Conservation (phyloP, 2,113 vertebrate species). For the Nyctibius bracteatus region DNA sequence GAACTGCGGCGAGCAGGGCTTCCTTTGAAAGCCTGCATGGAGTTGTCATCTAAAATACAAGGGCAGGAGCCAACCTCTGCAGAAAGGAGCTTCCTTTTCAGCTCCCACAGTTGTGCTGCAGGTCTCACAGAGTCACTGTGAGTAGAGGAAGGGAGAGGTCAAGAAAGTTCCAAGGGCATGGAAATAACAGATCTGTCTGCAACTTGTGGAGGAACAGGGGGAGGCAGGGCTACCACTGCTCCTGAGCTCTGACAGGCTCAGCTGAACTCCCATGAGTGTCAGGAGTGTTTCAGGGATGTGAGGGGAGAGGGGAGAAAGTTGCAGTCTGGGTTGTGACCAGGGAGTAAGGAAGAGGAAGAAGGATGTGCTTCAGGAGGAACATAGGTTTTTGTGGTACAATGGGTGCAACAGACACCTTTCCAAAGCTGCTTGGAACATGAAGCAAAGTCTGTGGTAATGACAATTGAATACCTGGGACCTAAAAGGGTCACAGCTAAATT, state of each 20-base stretch:
- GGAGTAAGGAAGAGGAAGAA: neutral
- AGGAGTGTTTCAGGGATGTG: neutral
- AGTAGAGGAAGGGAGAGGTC: neutral
- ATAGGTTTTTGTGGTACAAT: neutral
- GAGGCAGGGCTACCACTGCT: neutral
- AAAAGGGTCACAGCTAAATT: neutral
- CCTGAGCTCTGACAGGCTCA: neutral
- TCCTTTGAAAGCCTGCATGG: neutral
- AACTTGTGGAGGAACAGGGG: neutral
- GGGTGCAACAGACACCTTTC: neutral
- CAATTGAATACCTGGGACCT: neutral
- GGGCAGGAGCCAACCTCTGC: neutral
- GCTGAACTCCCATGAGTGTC: neutral
- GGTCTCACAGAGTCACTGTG: neutral
- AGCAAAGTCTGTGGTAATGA: neutral
- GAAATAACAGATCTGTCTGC: neutral
- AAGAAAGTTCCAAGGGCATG: neutral
- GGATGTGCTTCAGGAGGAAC: neutral
- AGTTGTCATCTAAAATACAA: neutral
- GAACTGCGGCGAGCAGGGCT: neutral
- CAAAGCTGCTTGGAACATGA: neutral
- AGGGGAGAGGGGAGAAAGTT: neutral
- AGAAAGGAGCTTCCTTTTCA: neutral
- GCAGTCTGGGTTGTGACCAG: neutral
- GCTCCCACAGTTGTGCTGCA: neutral